Evolutionary conservation across 2,797 vertebrate species (phyloP).

Genomic region (Pterois miles): DNA sequence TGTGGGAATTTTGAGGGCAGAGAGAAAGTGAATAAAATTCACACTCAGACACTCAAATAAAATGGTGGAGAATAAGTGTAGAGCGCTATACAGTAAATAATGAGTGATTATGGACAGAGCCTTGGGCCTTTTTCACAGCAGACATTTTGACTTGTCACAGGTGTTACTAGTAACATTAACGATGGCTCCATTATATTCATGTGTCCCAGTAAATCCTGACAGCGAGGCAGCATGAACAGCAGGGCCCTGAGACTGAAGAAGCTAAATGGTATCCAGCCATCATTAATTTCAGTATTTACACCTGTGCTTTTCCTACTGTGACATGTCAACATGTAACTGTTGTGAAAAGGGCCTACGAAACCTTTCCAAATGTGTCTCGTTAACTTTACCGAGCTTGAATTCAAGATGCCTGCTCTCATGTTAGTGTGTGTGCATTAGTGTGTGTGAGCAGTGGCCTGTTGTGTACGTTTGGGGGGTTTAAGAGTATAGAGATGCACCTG

Average conservation of each 20-base stretch:
- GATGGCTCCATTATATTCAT: neutral
- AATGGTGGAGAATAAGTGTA: neutral
- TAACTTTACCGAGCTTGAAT: neutral
- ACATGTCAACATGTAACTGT: neutral
- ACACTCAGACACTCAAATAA: neutral
- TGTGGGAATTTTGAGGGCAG: neutral
- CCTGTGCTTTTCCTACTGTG: neutral
- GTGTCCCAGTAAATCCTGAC: neutral
- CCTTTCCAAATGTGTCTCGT: neutral
- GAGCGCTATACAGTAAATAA: neutral
- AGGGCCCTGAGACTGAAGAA: constrained; percentile 3
- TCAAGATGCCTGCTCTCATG: neutral
- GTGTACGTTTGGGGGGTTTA: constrained; percentile 19
- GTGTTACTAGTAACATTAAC: constrained; percentile 4
- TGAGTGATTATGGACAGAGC: neutral
- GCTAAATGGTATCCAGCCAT: neutral
- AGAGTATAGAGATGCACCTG: constrained; percentile 70
- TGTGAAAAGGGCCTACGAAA: neutral
- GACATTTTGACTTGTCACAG: constrained; percentile 1
- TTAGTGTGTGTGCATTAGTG: neutral
- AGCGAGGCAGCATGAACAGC: neutral
- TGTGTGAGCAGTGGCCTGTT: neutral
- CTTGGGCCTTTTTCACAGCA: neutral
- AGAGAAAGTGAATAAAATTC: too few relatives aligned
- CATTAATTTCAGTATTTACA: neutral